A percentile compares a stretch with the other conserved stretches of the same genome.
Conservation (phyloP, 2,797 vertebrate species). For the Malurus splendens region DNA sequence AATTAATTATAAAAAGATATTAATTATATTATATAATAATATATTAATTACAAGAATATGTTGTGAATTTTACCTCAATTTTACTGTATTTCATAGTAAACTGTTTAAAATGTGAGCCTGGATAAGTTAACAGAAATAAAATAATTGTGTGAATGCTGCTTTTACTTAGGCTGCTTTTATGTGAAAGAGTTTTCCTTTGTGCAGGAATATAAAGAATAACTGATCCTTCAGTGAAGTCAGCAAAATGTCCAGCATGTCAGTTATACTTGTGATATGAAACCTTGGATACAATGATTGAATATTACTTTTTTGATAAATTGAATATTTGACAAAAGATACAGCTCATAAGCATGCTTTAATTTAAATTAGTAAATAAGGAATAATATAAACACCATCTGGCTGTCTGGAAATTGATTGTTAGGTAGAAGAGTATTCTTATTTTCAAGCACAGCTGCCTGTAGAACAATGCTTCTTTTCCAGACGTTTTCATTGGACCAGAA, state of each 20-base stretch:
- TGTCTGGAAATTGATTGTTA: not conserved
- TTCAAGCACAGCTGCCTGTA: not conserved
- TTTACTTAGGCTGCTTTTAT: not conserved
- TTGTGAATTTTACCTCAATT: not conserved
- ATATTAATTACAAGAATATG: not conserved
- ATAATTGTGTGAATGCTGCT: not conserved
- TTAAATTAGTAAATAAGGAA: not conserved
- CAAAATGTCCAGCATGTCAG: fast-evolving
- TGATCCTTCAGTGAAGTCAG: not conserved
- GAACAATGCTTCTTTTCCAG: not conserved
- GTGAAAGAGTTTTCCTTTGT: not conserved
- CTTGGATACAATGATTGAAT: not conserved
- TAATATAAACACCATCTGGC: not conserved
- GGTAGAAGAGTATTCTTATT: not conserved
- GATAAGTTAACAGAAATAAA: not conserved
- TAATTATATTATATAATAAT: no score
- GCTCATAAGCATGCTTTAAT: not conserved
- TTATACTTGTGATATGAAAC: not conserved
- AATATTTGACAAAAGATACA: not conserved
- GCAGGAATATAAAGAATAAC: not conserved
- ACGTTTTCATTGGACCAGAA: not conserved
- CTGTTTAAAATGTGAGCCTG: not conserved
- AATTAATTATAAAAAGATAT: not conserved
- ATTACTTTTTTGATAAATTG: not conserved
- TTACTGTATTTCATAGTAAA: not conserved